These are phyloP conservation scores for Parascotia fuliginaria DNA, from an alignment of 2,888 invertebrate species.

Conservation along the genomic window DNA sequence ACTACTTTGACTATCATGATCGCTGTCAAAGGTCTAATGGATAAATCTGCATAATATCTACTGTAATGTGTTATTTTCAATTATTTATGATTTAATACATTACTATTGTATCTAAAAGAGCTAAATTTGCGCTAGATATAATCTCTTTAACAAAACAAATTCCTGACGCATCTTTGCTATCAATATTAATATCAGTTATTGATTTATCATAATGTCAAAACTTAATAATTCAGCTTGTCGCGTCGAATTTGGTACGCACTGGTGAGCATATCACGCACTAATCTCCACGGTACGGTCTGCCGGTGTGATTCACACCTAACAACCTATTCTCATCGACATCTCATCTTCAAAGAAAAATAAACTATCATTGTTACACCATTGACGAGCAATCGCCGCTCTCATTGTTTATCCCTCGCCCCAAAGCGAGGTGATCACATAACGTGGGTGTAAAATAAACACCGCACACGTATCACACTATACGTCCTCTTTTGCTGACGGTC, in stretches of 20 bases:
- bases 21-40: conserved; percentile 31
- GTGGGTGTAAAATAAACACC: conserved; percentile 84
- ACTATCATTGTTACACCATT: conserved; percentile 78
- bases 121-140: background rate
- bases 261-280: conserved; percentile 70
- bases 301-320: conserved; percentile 63
- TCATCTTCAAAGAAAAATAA: conserved; percentile 79
- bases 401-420: conserved; percentile 82
- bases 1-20: conserved; percentile 41
- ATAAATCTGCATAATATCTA: conserved; percentile 21
- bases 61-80: background rate
- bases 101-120: background rate
- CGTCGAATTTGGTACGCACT: conserved; percentile 71
- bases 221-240: conserved; percentile 78
- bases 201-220: conserved; percentile 80
- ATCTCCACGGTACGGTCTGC: conserved; percentile 74
- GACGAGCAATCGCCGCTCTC: conserved; percentile 81
- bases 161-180: conserved; percentile 51
- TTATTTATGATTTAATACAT: conserved; percentile 1
- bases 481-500: conserved; percentile 85
- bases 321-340: conserved; percentile 70
- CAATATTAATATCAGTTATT: conserved; percentile 70
- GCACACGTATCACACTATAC: conserved; percentile 76
- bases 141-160: conserved; percentile 15
- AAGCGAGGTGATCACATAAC: conserved; percentile 78